Evolutionary conservation across 2,113 vertebrate species (phyloP).

Genomic region (Xenopus laevis): DNA sequence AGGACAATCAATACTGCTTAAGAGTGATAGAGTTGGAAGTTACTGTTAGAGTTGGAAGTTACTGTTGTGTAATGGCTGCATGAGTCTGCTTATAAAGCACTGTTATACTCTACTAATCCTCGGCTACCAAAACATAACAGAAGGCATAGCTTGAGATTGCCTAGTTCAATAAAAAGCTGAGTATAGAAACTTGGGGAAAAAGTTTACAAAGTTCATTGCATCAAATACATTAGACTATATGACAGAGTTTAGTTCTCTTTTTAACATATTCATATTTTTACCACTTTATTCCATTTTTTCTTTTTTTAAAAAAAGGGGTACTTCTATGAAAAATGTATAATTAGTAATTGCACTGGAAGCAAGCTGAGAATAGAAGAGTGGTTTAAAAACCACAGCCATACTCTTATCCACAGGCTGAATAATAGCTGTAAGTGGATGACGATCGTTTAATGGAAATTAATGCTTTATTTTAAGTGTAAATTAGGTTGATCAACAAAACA

Average conservation of each 20-base stretch:
- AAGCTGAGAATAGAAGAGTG: background rate
- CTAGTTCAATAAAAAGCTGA: too few species aligned
- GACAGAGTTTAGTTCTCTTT: background rate
- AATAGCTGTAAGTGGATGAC: background rate
- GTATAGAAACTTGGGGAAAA: too few species aligned
- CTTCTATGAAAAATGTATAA: background rate
- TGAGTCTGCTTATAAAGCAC: too few species aligned
- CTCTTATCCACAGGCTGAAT: conserved; percentile 1
- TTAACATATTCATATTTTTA: background rate
- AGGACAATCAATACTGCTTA: too few species aligned
- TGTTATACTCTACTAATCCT: too few species aligned
- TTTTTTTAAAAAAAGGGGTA: background rate
- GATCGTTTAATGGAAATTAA: background rate
- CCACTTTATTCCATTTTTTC: background rate
- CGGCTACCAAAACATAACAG: too few species aligned
- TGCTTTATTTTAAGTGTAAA: conserved; percentile 3
- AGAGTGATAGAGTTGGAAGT: too few species aligned
- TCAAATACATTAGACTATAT: background rate
- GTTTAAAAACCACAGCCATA: background rate
- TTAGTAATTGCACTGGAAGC: background rate
- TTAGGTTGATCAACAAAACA: conserved; percentile 15
- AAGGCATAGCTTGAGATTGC: too few species aligned
- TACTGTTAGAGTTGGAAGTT: too few species aligned
- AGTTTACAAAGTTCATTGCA: too few species aligned
- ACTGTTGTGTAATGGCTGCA: too few species aligned